Evolutionary conservation across 2,888 invertebrate genomes (phyloP), one percentile per base, ranked within the genome.

Genomic region (Lepidocyrtinus sp.): DNA sequence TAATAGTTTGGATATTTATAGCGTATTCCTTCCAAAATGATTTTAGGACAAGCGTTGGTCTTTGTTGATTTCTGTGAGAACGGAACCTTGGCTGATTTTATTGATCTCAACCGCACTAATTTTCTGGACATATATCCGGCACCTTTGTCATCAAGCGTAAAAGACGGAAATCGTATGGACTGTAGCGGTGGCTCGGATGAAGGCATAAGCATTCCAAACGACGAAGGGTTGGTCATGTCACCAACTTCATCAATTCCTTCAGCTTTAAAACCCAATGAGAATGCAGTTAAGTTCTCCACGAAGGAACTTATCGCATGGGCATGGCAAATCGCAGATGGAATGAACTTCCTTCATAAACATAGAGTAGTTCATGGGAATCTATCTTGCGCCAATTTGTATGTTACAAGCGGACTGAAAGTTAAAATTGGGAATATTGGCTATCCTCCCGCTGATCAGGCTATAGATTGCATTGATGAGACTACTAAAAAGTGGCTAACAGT

Each of bases 401-500:
- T 79, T 26, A 75, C 79, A 22, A 21, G 45, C 15, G 50, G 46
- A 9, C 68, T 82, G n/a, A 59, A 21, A 61, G 67, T 45, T 17
- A 75, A 75, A 72, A 55, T 72, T 21, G 79, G 80, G 17, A 76
- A 76, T 36, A 80, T 77, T 55, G 75, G 77, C 12, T 69, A 78
- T 25, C 25, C 74, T 15, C 69, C 79, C 2, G 22, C 19, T 24
- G 73, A 63, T 7, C 45, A 64, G 17, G 46, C 63, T n/a, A n/a
- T 45, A 24, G 36, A 17, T 17, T 55, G 27, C 21, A 76, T 72
- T 50, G 75, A 76, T 17, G 22, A 0, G 17, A 45, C 75, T 0
- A 68, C 65, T 3, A 74, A 65, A n/a, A 70, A 76, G 12, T 76
- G 64, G 64, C 64, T 76, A 1, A 22, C 76, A 22, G 46, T 71